Evolutionary conservation across 2,888 invertebrate genomes (phyloP).

Genomic region (Eupithecia insigniata): DNA sequence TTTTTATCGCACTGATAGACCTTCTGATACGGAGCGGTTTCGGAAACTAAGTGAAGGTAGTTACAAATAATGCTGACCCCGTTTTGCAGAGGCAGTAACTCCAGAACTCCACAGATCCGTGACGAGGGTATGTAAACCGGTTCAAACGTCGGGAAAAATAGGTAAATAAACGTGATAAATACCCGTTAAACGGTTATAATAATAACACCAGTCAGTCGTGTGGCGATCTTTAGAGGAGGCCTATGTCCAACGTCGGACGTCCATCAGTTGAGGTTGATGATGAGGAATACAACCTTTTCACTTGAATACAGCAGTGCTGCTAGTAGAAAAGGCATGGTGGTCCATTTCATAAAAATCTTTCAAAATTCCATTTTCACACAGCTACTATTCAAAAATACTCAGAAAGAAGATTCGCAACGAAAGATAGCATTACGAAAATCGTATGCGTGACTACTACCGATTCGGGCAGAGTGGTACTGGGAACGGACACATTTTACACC

Average conservation of each 20-base stretch:
- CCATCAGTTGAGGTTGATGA: background rate
- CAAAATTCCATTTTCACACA: conserved; percentile 4
- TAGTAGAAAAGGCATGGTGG: background rate
- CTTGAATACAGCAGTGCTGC: background rate
- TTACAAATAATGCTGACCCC: too few species aligned
- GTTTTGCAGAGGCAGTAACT: too few species aligned
- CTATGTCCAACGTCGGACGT: background rate
- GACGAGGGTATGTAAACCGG: too few species aligned
- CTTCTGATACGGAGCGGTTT: too few species aligned
- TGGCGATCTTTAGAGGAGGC: background rate
- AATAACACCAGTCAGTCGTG: too few species aligned
- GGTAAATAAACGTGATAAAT: too few species aligned
- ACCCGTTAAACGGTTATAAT: too few species aligned
- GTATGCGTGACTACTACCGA: conserved; percentile 24
- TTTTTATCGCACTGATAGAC: too few species aligned
- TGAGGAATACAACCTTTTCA: too few species aligned
- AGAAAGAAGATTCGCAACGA: conserved; percentile 7
- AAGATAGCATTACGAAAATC: conserved; percentile 8
- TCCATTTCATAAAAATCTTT: background rate
- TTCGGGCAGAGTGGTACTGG: conserved; percentile 21
- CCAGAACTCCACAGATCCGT: too few species aligned
- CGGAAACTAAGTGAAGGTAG: too few species aligned
- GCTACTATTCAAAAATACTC: background rate
- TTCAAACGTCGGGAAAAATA: too few species aligned
- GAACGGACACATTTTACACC: background rate